Conservation (phyloP, 2,888 invertebrate species). For the Euproctis similis region DNA sequence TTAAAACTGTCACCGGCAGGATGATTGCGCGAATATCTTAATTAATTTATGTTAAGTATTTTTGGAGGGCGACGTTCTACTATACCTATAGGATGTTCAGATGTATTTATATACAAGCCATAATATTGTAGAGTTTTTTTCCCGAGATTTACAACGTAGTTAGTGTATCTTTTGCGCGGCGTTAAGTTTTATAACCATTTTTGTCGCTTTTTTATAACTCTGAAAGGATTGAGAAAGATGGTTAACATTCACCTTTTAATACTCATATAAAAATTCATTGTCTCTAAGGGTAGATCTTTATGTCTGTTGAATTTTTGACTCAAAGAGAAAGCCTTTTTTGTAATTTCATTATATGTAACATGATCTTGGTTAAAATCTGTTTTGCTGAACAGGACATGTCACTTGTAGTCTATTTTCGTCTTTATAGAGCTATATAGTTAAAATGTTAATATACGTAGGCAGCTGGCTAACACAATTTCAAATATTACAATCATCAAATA, state of each 20-base stretch:
- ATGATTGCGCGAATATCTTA: conserved; percentile 63
- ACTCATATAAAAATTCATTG: too few relatives aligned
- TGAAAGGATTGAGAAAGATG: conserved; percentile 35
- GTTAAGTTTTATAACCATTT: conserved; percentile 46
- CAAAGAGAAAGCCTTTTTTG: too few relatives aligned
- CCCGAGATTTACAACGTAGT: conserved; percentile 37
- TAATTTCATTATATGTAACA: too few relatives aligned
- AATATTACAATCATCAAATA: too few relatives aligned
- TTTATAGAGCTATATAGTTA: too few relatives aligned
- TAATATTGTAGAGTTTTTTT: conserved; percentile 45
- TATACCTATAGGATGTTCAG: conserved; percentile 40
- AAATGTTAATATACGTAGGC: too few relatives aligned
- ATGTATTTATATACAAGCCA: conserved; percentile 37
- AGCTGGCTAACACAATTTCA: too few relatives aligned
- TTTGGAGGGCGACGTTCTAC: conserved; percentile 35
- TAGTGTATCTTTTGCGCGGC: conserved; percentile 47
- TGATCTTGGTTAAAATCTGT: too few relatives aligned
- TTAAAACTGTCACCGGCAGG: conserved; percentile 57
- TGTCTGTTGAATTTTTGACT: too few relatives aligned
- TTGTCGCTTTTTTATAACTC: conserved; percentile 28
- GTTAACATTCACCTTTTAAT: conserved; percentile 14
- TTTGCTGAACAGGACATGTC: too few relatives aligned
- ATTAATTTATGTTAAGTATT: conserved; percentile 71
- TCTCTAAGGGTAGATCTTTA: too few relatives aligned
- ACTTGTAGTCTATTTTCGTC: too few relatives aligned